Evolutionary conservation across 2,888 invertebrate genomes (phyloP), one percentile per base, ranked within the genome.

Genomic region (Xylota segnis): DNA sequence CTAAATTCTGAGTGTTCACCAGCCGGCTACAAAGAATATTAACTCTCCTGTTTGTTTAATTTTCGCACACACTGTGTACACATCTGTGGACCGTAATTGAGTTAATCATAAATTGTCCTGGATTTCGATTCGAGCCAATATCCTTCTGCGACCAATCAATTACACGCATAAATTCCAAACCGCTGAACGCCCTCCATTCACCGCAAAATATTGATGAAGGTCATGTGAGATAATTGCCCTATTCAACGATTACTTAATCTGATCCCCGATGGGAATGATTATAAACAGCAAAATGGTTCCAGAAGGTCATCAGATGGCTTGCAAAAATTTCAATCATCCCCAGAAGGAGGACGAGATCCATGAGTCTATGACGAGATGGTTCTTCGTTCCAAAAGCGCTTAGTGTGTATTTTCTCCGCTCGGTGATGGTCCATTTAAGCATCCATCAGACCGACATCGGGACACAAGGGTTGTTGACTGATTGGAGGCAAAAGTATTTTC

Each of bases 401-500:
- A 68, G 16, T 45, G 23, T 34, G 32, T 52, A n/a, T 9, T 65
- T 18, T 40, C 52, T 40, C 7, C 12, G 14, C 12, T 52, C 29
- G 27, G 40, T 71, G 37, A 50, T 59, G 59, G 58, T 16, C 58
- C 71, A 58, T 59, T 70, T 56, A 59, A 58, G 27, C 45, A 59
- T 58, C 58, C 71, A 59, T 71, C 70, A 59, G 56, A 47, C 34
- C 58, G 52, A 59, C 71, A 47, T 47, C 45, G 58, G 47, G 18
- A 45, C 52, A 68, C 40, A 52, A 54, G 54, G 59, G 59, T 61
- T 61, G 54, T 40, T 68, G 70, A 71, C 70, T 45, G 70, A 58
- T 70, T 58, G 70, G 14, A 16, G 12, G 70, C 40, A 27, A 16
- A 6, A 58, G 14, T 54, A 34, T 34, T 47, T 45, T 45, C 61